Base-by-base conservation (phyloP, 2,113 vertebrate species). In the Dolichallabes microphthalmus region DNA sequence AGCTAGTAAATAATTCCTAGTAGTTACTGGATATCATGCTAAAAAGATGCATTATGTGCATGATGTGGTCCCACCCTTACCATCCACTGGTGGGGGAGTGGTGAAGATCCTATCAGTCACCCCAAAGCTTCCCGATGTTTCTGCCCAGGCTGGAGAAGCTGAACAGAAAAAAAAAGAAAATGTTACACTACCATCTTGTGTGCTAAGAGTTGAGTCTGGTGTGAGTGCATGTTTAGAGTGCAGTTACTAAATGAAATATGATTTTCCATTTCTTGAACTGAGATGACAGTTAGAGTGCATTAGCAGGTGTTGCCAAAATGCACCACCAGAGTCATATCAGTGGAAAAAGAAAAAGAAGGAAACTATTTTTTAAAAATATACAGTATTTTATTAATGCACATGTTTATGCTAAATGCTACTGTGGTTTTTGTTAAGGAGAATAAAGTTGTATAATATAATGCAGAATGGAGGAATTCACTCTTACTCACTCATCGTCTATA, bases 81-180 rank as follows among this genome's bases (percentile, higher is more conserved):
- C 94, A 75, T 93, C 92, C 57, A 76, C 20, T 58, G 90, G 91
- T 19, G 71, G 53, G n/a, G 82, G 74, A 73, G 88, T 82, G 55
- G 82, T 61, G 27, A 85, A 52, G 20, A 57, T 82, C n/a, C 2
- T 84, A 52, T 90, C 87, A 12, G 91, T 92, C 52, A 85, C 27
- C 15, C 17, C 69, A 10, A 93, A 93, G 50, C 88, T 90, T 74
- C 89, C 92, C 45, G 52, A 69, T 2, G 12, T 17, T 50, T 3
- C 45, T 2, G 9, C n/a, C 75, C 69, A 71, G 25, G 25, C 32
- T 52, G 73, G 30, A 58, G 86, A 88, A 8, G 88, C 92, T 92
- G 45, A 57, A 32, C 15, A 25, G 83, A 63, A 53, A 25, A 89
- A 73, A 89, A 73, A 80, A 69, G 80, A 76, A 64, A 82, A 52